Conservation (phyloP, 1,140 invertebrate species). For the fruit fly (Drosophila melanogaster) region DNA sequence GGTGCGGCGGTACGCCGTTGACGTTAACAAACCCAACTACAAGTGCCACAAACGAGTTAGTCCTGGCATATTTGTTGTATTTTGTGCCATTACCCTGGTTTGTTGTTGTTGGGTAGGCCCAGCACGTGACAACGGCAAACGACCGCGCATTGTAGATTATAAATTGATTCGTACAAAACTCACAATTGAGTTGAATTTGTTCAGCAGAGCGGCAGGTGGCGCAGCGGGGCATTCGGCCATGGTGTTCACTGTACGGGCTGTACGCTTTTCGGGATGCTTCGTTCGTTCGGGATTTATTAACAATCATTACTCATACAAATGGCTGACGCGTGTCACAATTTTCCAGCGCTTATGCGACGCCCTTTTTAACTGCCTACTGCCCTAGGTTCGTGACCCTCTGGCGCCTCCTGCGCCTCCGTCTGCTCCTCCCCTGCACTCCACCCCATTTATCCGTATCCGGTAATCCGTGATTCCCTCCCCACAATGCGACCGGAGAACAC, state of each 20-base stretch:
- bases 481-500: slow-evolving; percentile 41
- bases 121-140: slow-evolving; percentile 71
- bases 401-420: background rate
- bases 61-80: slow-evolving; percentile 27
- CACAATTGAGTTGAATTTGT: slow-evolving; percentile 82
- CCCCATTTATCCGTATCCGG: slow-evolving; percentile 10
- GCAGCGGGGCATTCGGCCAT: slow-evolving; percentile 6
- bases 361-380: slow-evolving; percentile 71
- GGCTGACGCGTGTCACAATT: slow-evolving; percentile 82
- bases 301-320: slow-evolving; percentile 83
- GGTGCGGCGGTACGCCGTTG: slow-evolving; percentile 40
- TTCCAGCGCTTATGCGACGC: slow-evolving; percentile 78
- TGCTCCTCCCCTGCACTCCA: background rate
- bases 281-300: slow-evolving; percentile 74
- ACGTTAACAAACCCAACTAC: slow-evolving; percentile 80
- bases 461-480: slow-evolving; percentile 32
- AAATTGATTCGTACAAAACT: slow-evolving; percentile 81
- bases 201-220: slow-evolving; percentile 44
- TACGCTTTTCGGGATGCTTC: slow-evolving; percentile 24
- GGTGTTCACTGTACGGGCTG: slow-evolving; percentile 21
- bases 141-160: slow-evolving; percentile 71
- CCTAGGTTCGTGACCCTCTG: slow-evolving; percentile 31
- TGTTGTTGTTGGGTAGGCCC: slow-evolving; percentile 47
- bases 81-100: slow-evolving; percentile 4
- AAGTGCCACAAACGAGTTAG: slow-evolving; percentile 70